Evolutionary conservation across 2,888 invertebrate species (phyloP), one percentile per base, ranked within the genome.

Genomic region (Chymomyza caudatula): DNA sequence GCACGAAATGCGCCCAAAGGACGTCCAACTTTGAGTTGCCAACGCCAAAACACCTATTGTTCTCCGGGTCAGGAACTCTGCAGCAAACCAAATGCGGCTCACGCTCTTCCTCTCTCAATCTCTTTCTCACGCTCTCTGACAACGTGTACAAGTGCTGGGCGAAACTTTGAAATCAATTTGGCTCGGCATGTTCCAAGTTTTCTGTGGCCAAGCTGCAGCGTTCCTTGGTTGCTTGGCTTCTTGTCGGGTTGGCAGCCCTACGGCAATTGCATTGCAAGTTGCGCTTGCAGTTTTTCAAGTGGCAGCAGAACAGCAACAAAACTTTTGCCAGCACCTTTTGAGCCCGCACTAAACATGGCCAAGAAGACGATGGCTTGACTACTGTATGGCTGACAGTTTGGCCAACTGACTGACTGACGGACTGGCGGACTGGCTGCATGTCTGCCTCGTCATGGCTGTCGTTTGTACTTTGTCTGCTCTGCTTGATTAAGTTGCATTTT

Each of bases 131-230:
- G 47, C 51, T 4, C 19, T 11, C 29, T 37, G 29, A 11, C 19
- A 17, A 53, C 44, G 15, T 56, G 43, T 42, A n/a, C 44, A 22
- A 60, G 23, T 29, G 54, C 54, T 6, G 17, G 19, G 47, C 25
- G 17, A 54, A 62, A 62, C 56, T 62, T 62, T 62, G 49, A 56
- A 62, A 62, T 62, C 62, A 62, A 62, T 62, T 62, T 62, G 22
- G 56, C 25, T 5, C 49, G 47, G 53, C 25, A 55, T 47, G 51
- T 62, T 54, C 56, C 47, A 62, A 56, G 62, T 62, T 62, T 62
- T 62, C 43, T 52, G 60, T 22, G 22, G 56, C 43, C 42, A 13
- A 20, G 43, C 29, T 37, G 43, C 19, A 6, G 5, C 4, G 29
- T 37, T 37, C 11, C 29, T 2, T 8, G 29, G 29, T 37, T 37